Evolutionary conservation across 2,797 vertebrate genomes (phyloP).

Genomic region (Poecilia gillii): DNA sequence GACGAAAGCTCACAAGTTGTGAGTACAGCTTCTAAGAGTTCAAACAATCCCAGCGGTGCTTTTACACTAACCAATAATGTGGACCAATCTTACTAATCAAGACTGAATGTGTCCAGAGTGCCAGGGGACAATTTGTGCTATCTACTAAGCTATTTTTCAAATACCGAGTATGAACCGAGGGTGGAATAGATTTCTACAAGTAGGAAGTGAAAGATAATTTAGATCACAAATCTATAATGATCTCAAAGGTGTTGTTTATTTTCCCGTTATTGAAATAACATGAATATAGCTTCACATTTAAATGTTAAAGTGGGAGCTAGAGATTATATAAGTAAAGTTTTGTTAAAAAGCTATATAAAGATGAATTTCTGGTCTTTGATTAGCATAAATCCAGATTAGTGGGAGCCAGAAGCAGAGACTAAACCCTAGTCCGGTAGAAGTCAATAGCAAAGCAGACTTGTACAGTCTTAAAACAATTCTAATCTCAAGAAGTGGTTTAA

Average conservation of each 20-base stretch:
- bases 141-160: constrained; percentile 42
- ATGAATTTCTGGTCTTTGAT: background rate
- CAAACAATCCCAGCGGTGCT: constrained; percentile 59
- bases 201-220: background rate
- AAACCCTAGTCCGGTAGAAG: background rate
- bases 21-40: constrained; percentile 33
- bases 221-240: background rate
- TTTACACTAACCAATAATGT: constrained; percentile 67
- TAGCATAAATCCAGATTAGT: background rate
- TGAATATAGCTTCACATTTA: background rate
- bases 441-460: background rate
- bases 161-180: constrained; percentile 18
- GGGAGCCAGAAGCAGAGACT: background rate
- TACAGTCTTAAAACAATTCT: background rate
- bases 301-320: background rate
- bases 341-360: background rate
- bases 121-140: constrained; percentile 60
- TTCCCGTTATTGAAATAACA: background rate
- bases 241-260: background rate
- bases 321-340: background rate
- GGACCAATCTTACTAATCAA: constrained; percentile 61
- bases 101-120: constrained; percentile 52
- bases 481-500: background rate
- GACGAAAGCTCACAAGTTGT: constrained; percentile 32
- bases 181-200: background rate